Evolutionary conservation across 1,140 invertebrate species (phyloP).

Genomic region (Trichomalopsis sarcophagae): DNA sequence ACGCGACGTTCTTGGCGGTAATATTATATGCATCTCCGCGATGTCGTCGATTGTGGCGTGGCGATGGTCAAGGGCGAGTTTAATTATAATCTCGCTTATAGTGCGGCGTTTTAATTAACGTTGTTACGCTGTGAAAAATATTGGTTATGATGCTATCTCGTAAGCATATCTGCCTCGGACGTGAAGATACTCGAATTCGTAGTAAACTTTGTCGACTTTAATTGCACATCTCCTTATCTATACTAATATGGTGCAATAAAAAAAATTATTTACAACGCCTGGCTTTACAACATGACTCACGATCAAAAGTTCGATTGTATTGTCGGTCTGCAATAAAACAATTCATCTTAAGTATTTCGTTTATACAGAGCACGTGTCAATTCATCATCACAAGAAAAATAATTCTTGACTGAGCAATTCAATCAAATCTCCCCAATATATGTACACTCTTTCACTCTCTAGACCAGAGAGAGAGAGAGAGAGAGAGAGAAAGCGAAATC

Average conservation of each 20-base stretch:
- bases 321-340: not conserved
- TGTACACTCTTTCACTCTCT: not conserved
- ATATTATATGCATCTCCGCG: not conserved
- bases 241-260: not conserved
- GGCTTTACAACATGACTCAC: not conserved
- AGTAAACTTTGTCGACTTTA: not conserved
- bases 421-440: not conserved
- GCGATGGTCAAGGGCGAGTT: not conserved
- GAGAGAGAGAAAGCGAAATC: not conserved
- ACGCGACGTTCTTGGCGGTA: not conserved
- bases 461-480: not conserved
- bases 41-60: not conserved
- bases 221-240: not conserved
- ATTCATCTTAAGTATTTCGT: not conserved
- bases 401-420: not conserved
- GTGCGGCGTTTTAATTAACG: not conserved
- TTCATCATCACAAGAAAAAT: not conserved
- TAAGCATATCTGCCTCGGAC: no score
- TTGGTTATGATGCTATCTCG: not conserved
- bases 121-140: not conserved
- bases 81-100: not conserved
- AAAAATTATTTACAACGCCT: not conserved
- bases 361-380: not conserved
- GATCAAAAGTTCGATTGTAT: not conserved
- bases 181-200: no score